These are phyloP conservation scores for Anarsia innoxiella DNA, from an alignment of 2,888 invertebrate genomes.

Conservation along the genomic window DNA sequence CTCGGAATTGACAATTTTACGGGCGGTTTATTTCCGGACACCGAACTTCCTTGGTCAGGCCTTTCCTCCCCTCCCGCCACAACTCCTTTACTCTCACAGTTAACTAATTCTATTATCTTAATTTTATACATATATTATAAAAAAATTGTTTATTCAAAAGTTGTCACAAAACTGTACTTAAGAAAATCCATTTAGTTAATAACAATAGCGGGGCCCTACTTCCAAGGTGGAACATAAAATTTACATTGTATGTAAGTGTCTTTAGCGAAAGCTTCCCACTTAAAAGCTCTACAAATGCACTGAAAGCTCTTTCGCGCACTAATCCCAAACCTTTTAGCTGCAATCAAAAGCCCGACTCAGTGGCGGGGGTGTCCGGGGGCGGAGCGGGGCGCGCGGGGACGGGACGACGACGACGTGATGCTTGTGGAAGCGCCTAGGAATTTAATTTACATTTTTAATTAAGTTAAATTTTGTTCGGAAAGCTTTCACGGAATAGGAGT, in stretches of 20 bases:
- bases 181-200: conserved; percentile 20
- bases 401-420: conserved; percentile 65
- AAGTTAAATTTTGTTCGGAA: conserved; percentile 75
- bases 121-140: conserved; percentile 14
- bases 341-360: conserved; percentile 73
- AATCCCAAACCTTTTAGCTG: conserved; percentile 76
- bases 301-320: conserved; percentile 76
- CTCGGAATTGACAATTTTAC: conserved; percentile 82
- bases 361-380: conserved; percentile 41
- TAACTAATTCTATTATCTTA: no score
- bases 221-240: conserved; percentile 61
- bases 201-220: conserved; percentile 30
- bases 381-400: conserved; percentile 26
- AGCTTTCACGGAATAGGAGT: conserved; percentile 75
- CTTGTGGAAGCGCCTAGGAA: conserved; percentile 74
- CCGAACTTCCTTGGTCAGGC: conserved; percentile 67
- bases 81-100: conserved; percentile 51
- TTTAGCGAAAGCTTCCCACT: conserved; percentile 76
- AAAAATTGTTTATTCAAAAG: conserved; percentile 11
- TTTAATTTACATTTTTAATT: conserved; percentile 76
- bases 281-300: conserved; percentile 76
- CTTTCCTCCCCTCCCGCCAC: conserved; percentile 35
- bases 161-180: conserved; percentile 8
- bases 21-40: conserved; percentile 79
- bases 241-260: conserved; percentile 75